phyloP scores from a whole-genome alignment of 2,113 vertebrate genomes.

The Anhinga rufa region DNA sequence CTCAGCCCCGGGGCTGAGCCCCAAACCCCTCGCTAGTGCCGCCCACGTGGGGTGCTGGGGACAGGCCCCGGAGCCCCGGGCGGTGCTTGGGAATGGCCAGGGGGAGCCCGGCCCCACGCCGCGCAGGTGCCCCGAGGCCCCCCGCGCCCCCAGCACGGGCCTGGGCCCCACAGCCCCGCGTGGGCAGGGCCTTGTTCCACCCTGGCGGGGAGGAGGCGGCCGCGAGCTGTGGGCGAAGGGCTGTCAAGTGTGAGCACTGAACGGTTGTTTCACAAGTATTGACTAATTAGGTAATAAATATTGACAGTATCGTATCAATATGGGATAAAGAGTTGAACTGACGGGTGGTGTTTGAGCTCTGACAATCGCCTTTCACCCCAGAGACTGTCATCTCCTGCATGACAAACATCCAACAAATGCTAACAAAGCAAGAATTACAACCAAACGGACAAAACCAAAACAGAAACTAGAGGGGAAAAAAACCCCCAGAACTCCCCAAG shows the following conservation, averaged over 20 bases:
- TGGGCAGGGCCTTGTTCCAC: neutral
- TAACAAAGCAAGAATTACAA: neutral
- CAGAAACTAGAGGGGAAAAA: too few relatives aligned
- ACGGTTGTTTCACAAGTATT: neutral
- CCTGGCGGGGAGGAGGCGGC: too few relatives aligned
- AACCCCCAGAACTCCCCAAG: too few relatives aligned
- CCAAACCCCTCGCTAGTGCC: neutral
- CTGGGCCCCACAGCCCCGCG: too few relatives aligned
- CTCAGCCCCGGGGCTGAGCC: neutral
- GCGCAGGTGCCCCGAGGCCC: neutral
- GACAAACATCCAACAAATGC: neutral
- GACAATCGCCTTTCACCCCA: too few relatives aligned
- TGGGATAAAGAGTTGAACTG: neutral
- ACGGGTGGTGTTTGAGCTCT: too few relatives aligned
- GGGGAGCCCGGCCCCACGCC: too few relatives aligned
- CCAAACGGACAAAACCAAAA: neutral
- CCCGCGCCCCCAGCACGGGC: fast-evolving
- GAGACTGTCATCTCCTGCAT: too few relatives aligned
- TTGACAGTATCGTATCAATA: neutral
- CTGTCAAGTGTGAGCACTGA: too few relatives aligned
- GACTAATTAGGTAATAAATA: neutral
- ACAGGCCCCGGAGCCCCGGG: neutral
- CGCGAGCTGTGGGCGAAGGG: too few relatives aligned
- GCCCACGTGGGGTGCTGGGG: neutral
- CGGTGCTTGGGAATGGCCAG: too few relatives aligned